Percentiles rank a stretch among this genome's conserved stretches.
Evolutionary conservation across 1,140 invertebrate species (phyloP).

Genomic region (Lucilia sericata): DNA sequence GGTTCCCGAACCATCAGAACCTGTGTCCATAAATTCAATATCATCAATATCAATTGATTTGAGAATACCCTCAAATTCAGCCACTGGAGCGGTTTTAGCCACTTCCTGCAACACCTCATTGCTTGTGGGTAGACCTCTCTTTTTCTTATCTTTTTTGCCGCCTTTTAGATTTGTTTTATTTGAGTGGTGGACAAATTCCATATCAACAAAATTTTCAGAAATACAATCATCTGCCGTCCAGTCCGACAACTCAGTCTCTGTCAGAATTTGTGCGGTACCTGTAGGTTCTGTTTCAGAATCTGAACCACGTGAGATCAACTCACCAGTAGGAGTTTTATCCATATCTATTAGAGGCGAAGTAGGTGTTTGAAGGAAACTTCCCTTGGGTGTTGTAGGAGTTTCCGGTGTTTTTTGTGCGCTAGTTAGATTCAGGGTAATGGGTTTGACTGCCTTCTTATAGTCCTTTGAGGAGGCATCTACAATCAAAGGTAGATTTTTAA

Average conservation of each 20-base stretch:
- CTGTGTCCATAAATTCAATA: conserved; percentile 83
- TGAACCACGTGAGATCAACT: conserved; percentile 54
- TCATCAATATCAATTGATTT: conserved; percentile 66
- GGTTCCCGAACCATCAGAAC: conserved; percentile 71
- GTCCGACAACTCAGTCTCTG: conserved; percentile 87
- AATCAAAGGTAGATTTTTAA: conserved; percentile 64
- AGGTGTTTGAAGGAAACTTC: conserved; percentile 48
- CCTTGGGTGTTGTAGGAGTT: conserved; percentile 57
- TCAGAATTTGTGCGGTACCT: conserved; percentile 76
- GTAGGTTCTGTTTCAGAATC: conserved; percentile 74
- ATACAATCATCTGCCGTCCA: conserved; percentile 84
- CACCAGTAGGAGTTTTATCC: conserved; percentile 65
- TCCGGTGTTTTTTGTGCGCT: conserved; percentile 48
- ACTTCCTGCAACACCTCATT: conserved; percentile 59
- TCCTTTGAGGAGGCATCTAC: conserved; percentile 54
- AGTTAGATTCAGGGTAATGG: conserved; percentile 57
- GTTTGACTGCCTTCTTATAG: conserved; percentile 60
- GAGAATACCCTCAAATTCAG: conserved; percentile 60
- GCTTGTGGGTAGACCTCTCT: conserved; percentile 60
- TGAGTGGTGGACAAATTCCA: conserved; percentile 73
- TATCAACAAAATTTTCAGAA: conserved; percentile 79
- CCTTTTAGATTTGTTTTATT: conserved; percentile 63
- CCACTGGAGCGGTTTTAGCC: conserved; percentile 62
- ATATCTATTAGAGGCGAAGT: conserved; percentile 54
- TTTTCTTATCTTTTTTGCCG: conserved; percentile 67